Base-by-base conservation (phyloP, 2,113 vertebrate species). In the Zosterops hypoxanthus region DNA sequence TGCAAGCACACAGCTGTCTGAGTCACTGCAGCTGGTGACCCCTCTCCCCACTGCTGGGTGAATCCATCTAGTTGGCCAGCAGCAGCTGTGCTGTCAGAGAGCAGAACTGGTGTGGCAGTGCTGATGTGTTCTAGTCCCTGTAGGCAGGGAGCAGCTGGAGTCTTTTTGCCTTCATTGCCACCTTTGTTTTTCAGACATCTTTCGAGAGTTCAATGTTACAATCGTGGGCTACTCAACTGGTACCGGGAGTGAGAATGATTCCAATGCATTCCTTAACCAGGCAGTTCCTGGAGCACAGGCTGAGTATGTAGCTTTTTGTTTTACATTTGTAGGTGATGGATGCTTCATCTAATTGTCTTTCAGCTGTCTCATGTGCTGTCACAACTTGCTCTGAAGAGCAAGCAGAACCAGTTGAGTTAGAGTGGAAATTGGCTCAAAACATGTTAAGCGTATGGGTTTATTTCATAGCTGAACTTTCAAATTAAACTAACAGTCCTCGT, bases 241-340 rank as follows among this genome's bases (percentile, higher is more conserved):
- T 85, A 96, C 59, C 0, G 98, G 99, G 8, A 77, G 57, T 0
- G 87, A 92, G 47, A 70, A 73, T 19, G 73, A 88, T 13, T 42
- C 89, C 0, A 66, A 83, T 22, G 97, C 99, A 0, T 99, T 98
- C 96, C 97, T 99, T 82, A 99, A 99, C 95, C 99, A 98, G 96
- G 99, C 99, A 60, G 98, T 99, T 70, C 82, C 99, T 6, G 98
- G 98, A 97, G 98, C 99, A 12, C 96, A 97, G 91, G 97, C 98
- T 93, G 93, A 95, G 98, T 98, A 98, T 0, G 96, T 64, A 81
- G 26, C 71, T 50, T 86, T 82, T 61, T 86, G 53, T 6, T 90
- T 77, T 76, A 55, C 53, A 6, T 65, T 64, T 69, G 12, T 75
- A 90, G 63, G 57, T 77, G 83, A 57, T 65, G 72, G 57, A 46